Conservation (phyloP, 2,797 vertebrate genomes). For the Tinamus major region DNA sequence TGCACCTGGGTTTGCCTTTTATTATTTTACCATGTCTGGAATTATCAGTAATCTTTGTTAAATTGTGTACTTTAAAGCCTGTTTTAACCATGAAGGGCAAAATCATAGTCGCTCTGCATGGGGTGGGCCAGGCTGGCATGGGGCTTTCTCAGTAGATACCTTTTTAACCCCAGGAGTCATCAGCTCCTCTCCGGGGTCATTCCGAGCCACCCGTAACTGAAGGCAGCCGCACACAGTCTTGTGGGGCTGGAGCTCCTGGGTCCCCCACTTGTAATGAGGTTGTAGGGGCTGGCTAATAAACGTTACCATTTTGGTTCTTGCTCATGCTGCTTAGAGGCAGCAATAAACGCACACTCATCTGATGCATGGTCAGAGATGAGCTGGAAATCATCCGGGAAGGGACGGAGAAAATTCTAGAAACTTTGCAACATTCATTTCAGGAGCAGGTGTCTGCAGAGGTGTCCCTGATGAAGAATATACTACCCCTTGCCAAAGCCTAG, state of each 20-base stretch:
- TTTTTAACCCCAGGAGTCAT: neutral
- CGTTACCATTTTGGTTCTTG: neutral
- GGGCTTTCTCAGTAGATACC: neutral
- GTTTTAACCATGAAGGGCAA: neutral
- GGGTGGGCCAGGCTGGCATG: neutral
- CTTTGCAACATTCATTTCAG: slow-evolving; percentile 22
- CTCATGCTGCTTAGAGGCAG: slow-evolving; percentile 9
- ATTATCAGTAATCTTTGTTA: neutral
- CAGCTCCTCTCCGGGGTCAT: neutral
- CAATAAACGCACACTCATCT: slow-evolving; percentile 6
- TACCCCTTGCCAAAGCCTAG: slow-evolving; percentile 26
- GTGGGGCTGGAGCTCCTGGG: neutral
- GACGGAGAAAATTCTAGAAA: slow-evolving; percentile 30
- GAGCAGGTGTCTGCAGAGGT: slow-evolving; percentile 40
- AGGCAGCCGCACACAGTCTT: neutral
- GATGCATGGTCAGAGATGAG: slow-evolving; percentile 28
- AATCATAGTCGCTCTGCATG: neutral
- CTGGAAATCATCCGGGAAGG: slow-evolving; percentile 27
- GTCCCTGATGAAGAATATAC: neutral
- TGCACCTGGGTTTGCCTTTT: neutral
- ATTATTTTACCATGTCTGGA: neutral
- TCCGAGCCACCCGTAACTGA: neutral
- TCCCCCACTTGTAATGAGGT: neutral
- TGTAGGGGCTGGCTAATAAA: neutral
- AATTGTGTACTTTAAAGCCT: neutral